Percentiles rank a stretch among this genome's conserved stretches.
Conservation (phyloP, 2,888 invertebrate genomes). For the Synergus gifuensis region DNA sequence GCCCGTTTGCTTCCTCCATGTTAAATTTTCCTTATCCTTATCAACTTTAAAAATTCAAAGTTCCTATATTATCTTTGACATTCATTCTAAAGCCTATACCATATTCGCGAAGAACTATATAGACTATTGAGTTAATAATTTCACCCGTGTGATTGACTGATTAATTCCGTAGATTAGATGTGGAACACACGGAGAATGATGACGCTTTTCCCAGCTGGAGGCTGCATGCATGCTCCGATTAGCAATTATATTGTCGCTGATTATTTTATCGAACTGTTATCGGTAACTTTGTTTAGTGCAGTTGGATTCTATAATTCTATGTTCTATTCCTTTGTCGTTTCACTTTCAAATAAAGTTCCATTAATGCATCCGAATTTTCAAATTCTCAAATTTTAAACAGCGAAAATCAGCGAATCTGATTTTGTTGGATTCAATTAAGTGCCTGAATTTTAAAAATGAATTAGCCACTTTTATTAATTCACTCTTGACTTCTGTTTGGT, state of each 20-base stretch:
- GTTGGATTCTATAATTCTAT: neutral
- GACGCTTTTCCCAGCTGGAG: neutral
- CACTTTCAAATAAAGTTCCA: neutral
- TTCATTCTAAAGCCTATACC: neutral
- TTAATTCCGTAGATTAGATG: neutral
- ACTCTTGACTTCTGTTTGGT: neutral
- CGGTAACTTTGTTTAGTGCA: neutral
- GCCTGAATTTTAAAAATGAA: too few relatives aligned
- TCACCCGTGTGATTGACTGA: neutral
- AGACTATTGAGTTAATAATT: neutral
- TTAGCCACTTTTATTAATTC: neutral
- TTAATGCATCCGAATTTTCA: too few relatives aligned
- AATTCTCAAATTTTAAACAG: too few relatives aligned
- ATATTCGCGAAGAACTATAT: neutral
- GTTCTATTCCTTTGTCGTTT: neutral
- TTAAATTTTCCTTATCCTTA: neutral
- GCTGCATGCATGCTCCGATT: constrained; percentile 6
- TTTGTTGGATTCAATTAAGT: too few relatives aligned
- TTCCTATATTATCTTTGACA: too few relatives aligned
- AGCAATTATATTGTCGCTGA: neutral
- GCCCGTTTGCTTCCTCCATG: neutral
- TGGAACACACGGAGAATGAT: neutral
- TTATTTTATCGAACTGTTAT: neutral
- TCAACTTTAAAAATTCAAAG: too few relatives aligned
- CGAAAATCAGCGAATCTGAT: too few relatives aligned